Percentiles rank a stretch among this genome's conserved stretches.
Conservation (phyloP, 2,888 invertebrate species). For the Macrosiphum euphorbiae region DNA sequence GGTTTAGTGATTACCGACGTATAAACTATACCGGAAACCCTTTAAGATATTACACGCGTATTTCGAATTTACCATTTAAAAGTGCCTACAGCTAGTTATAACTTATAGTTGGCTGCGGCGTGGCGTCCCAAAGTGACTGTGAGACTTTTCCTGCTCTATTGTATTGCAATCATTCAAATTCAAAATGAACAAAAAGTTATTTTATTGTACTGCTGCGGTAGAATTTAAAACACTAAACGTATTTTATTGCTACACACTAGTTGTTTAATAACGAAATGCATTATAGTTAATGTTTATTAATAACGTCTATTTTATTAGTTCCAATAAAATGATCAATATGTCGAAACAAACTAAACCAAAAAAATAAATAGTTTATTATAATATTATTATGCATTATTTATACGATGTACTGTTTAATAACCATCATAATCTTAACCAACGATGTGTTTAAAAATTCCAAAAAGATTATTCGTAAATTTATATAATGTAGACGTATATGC, state of each 20-base stretch:
- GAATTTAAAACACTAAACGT: background rate
- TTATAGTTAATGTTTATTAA: background rate
- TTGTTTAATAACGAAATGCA: background rate
- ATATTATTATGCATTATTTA: background rate
- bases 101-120: background rate
- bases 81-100: background rate
- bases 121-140: slow-evolving; percentile 1
- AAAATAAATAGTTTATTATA: background rate
- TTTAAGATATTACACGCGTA: background rate
- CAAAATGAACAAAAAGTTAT: slow-evolving; percentile 7
- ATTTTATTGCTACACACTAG: background rate
- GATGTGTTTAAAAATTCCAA: background rate
- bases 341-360: background rate
- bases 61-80: background rate
- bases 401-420: background rate
- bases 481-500: background rate
- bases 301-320: background rate
- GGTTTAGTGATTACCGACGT: background rate
- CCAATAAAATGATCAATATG: background rate
- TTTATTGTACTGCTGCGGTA: background rate
- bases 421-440: background rate
- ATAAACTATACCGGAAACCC: slow-evolving; percentile 38
- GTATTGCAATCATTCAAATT: slow-evolving; percentile 29
- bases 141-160: background rate
- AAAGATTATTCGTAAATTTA: background rate